phyloP scores from a whole-genome alignment of 2,113 vertebrate species.

The Hemicordylus capensis region DNA sequence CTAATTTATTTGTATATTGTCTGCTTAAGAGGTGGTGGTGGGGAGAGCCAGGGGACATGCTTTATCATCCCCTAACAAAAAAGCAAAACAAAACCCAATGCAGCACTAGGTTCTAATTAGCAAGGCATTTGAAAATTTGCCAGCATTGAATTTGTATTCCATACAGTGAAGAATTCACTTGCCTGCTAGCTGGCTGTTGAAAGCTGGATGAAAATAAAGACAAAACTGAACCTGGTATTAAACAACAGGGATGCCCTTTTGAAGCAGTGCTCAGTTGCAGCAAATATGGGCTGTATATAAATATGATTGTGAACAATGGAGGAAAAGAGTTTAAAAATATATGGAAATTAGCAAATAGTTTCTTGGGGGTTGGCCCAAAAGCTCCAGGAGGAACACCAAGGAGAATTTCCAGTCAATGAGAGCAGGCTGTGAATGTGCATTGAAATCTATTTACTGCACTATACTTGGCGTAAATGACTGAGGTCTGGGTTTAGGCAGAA shows the following conservation, averaged over 20 bases:
- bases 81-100: not conserved
- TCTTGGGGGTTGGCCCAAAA: conserved; percentile 6
- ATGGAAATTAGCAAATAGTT: not conserved
- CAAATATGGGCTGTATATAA: conserved; percentile 1
- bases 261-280: conserved; percentile 13
- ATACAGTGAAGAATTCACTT: conserved; percentile 12
- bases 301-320: conserved; percentile 7
- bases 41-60: conserved; percentile 5
- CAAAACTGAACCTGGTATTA: conserved; percentile 19
- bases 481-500: not conserved
- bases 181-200: conserved; percentile 42
- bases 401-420: not conserved
- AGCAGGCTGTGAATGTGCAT: not conserved
- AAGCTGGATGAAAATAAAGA: conserved; percentile 49
- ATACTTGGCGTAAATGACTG: not conserved
- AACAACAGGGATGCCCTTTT: conserved; percentile 45
- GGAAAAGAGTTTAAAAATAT: conserved; percentile 8
- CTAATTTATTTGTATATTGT: not conserved
- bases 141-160: conserved; percentile 16
- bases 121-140: conserved; percentile 17
- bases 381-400: not conserved
- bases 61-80: conserved; percentile 13
- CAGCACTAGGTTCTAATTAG: conserved; percentile 38
- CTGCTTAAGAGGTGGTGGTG: not conserved
- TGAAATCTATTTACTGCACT: not conserved